Conservation (phyloP, 2,888 invertebrate genomes). For the Drosophila dives region DNA sequence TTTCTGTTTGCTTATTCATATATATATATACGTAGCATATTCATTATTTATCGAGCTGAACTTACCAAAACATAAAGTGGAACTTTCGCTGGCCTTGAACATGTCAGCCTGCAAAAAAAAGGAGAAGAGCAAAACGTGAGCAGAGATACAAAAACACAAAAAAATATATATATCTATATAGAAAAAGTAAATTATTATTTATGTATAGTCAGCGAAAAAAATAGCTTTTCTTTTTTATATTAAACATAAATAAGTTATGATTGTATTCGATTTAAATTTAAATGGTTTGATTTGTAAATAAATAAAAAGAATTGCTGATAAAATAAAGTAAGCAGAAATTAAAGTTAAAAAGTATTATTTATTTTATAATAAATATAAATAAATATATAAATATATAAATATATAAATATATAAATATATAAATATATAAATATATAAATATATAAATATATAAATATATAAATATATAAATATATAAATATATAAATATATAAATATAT, state of each 20-base stretch:
- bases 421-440: too few relatives aligned
- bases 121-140: constrained; percentile 17
- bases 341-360: background rate
- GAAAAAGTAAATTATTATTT: background rate
- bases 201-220: background rate
- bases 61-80: constrained; percentile 68
- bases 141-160: background rate
- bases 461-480: background rate
- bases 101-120: constrained; percentile 68
- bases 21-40: background rate
- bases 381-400: too few relatives aligned
- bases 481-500: too few relatives aligned
- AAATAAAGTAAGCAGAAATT: background rate
- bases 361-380: background rate
- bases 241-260: background rate
- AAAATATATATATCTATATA: background rate
- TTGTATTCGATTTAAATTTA: background rate
- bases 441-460: too few relatives aligned
- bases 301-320: background rate
- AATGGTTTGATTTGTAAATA: background rate
- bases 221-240: background rate
- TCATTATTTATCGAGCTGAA: constrained; percentile 32
- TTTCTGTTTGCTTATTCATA: constrained; percentile 42
- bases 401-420: too few relatives aligned
- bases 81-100: constrained; percentile 51